Conservation (phyloP, 2,113 vertebrate genomes). For the Ranitomeya variabilis region DNA sequence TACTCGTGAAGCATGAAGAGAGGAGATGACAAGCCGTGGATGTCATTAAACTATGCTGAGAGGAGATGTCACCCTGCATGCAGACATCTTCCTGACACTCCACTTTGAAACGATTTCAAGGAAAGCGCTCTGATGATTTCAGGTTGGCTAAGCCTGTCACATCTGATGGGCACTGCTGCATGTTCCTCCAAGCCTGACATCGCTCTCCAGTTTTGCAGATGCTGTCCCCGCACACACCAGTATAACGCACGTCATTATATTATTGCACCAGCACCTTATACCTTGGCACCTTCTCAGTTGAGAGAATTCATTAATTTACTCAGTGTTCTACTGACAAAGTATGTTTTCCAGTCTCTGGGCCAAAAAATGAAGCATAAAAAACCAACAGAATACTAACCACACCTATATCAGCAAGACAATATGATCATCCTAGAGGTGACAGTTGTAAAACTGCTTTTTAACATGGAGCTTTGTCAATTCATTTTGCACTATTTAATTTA, state of each 20-base stretch:
- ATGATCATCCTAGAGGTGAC: neutral
- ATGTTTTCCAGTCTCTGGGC: neutral
- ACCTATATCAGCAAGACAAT: neutral
- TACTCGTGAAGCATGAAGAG: conserved; percentile 70
- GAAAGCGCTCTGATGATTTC: conserved; percentile 72
- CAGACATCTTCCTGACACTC: conserved; percentile 72
- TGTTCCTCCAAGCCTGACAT: conserved; percentile 60
- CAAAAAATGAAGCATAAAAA: neutral
- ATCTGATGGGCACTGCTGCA: conserved; percentile 62
- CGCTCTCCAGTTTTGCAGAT: conserved; percentile 57
- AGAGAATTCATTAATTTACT: conserved; percentile 3
- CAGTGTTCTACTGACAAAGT: neutral
- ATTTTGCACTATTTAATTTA: neutral
- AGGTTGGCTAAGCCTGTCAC: conserved; percentile 72
- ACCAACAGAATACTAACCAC: neutral
- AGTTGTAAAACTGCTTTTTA: neutral
- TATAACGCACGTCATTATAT: conserved; percentile 65
- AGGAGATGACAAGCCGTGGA: conserved; percentile 67
- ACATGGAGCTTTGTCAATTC: neutral
- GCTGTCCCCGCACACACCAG: conserved; percentile 51
- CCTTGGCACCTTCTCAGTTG: conserved; percentile 11
- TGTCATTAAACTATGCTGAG: conserved; percentile 70
- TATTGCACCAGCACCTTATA: conserved; percentile 27
- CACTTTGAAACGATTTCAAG: conserved; percentile 72
- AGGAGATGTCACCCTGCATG: conserved; percentile 71